A percentile compares a stretch with the other conserved stretches of the same genome.
These are phyloP conservation scores for Cyclophora albipunctata DNA, from an alignment of 2,888 invertebrate species.

Conservation along the genomic window DNA sequence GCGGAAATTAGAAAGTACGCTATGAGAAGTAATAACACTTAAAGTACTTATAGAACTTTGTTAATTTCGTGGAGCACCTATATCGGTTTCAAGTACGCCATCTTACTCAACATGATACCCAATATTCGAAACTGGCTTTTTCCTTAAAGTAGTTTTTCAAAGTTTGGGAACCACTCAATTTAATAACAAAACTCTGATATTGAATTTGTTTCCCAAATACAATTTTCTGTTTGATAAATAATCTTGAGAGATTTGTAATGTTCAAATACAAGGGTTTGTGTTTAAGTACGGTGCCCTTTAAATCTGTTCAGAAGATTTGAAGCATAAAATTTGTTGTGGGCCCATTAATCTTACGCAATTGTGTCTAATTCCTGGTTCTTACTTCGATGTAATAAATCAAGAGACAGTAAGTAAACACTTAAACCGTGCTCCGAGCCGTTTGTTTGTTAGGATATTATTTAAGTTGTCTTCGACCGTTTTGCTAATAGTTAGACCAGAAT, in stretches of 20 bases:
- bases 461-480: conserved; percentile 8
- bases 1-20: no score
- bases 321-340: conserved; percentile 51
- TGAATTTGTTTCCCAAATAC: conserved; percentile 4
- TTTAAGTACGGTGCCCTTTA: conserved; percentile 14
- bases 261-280: conserved; percentile 3
- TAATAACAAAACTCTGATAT: conserved; percentile 7
- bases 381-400: conserved; percentile 54
- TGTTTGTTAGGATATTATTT: conserved; percentile 19
- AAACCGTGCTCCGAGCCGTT: conserved; percentile 6
- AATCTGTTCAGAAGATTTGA: conserved; percentile 31
- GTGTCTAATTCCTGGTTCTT: conserved; percentile 56
- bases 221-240: not conserved
- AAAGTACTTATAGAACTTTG: no score
- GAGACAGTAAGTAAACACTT: conserved; percentile 31
- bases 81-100: no score
- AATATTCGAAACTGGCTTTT: no score
- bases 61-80: no score
- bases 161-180: conserved; percentile 6
- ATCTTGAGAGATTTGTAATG: conserved; percentile 3
- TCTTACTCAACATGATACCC: no score
- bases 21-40: no score
- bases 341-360: conserved; percentile 61
- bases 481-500: conserved; percentile 4
- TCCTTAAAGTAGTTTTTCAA: conserved; percentile 2